A percentile compares a stretch with the other conserved stretches of the same genome.
These are phyloP conservation scores for Dynastes hyllus DNA, from an alignment of 2,888 invertebrate genomes.

Conservation along the genomic window DNA sequence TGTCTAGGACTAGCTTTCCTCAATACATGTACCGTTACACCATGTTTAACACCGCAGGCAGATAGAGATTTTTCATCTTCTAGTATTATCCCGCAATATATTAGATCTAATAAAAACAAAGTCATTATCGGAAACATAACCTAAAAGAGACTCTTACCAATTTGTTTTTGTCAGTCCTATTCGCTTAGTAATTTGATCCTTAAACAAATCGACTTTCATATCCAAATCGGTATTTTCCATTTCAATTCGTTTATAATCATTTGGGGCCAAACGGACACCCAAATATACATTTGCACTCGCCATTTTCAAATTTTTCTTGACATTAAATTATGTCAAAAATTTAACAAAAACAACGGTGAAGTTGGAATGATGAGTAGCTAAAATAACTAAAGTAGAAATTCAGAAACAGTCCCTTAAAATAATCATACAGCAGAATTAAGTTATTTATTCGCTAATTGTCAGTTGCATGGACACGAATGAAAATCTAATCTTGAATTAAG, in stretches of 20 bases:
- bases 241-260: constrained; percentile 73
- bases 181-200: constrained; percentile 75
- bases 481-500: too few relatives aligned
- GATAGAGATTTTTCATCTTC: constrained; percentile 77
- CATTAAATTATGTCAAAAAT: background rate
- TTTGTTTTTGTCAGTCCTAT: constrained; percentile 74
- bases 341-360: constrained; percentile 9
- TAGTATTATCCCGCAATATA: constrained; percentile 82
- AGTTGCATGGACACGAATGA: too few relatives aligned
- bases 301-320: constrained; percentile 13
- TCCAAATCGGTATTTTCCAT: constrained; percentile 78
- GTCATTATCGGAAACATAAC: constrained; percentile 9
- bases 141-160: constrained; percentile 71
- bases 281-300: constrained; percentile 64
- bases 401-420: too few relatives aligned
- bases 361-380: background rate
- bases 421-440: too few relatives aligned
- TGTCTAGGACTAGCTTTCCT: constrained; percentile 69
- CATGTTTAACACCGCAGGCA: constrained; percentile 77
- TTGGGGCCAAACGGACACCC: constrained; percentile 73
- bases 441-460: too few relatives aligned
- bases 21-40: constrained; percentile 75
- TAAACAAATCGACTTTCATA: constrained; percentile 76
- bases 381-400: too few relatives aligned
- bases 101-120: constrained; percentile 73